Evolutionary conservation across 2,888 invertebrate species (phyloP).

Genomic region (Copidosoma aretas): DNA sequence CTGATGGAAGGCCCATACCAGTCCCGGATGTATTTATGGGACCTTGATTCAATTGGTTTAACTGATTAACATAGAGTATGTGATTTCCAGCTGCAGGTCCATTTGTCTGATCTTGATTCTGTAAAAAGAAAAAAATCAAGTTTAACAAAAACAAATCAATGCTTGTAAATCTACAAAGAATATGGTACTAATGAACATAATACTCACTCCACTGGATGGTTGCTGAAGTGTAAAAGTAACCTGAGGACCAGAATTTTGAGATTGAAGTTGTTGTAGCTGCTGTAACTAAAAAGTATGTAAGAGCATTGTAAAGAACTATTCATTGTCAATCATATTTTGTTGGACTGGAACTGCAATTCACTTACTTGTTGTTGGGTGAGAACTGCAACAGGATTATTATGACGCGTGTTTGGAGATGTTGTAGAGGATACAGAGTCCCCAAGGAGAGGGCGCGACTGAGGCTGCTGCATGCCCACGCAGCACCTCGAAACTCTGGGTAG

Average conservation of each 20-base stretch:
- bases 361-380: constrained; percentile 61
- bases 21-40: constrained; percentile 61
- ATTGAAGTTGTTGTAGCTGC: constrained; percentile 60
- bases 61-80: constrained; percentile 61
- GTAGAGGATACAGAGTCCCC: constrained; percentile 64
- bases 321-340: not conserved
- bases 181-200: not conserved
- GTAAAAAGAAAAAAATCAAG: constrained; percentile 13
- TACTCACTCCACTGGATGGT: constrained; percentile 57
- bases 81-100: constrained; percentile 60
- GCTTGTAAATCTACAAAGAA: not conserved
- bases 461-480: constrained; percentile 64
- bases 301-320: no score
- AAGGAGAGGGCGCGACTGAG: constrained; percentile 63
- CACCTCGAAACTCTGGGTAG: constrained; percentile 62
- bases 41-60: constrained; percentile 61
- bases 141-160: not conserved
- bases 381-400: constrained; percentile 60
- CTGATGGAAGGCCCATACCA: constrained; percentile 63
- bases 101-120: constrained; percentile 60
- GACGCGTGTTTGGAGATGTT: constrained; percentile 61
- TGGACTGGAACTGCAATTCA: not conserved
- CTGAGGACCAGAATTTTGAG: constrained; percentile 59
- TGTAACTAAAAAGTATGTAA: constrained; percentile 53
- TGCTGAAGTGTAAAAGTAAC: constrained; percentile 61